phyloP scores from a whole-genome alignment of 2,113 vertebrate genomes.

The Columbina picui region DNA sequence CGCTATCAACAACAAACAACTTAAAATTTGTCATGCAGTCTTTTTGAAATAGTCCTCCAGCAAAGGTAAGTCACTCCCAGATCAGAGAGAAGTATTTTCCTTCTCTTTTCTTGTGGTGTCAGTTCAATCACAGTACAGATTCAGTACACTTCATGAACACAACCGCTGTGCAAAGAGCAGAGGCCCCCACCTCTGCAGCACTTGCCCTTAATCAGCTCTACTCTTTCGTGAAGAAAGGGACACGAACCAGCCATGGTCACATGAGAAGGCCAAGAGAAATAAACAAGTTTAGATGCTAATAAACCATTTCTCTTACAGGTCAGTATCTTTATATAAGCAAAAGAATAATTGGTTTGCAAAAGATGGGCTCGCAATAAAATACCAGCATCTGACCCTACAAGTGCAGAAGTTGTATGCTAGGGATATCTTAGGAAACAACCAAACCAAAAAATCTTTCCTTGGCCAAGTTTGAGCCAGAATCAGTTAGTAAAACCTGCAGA shows the following conservation, averaged over 20 bases:
- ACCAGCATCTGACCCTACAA: background rate
- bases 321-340: background rate
- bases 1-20: background rate
- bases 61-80: background rate
- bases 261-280: background rate
- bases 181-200: background rate
- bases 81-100: background rate
- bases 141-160: accelerated
- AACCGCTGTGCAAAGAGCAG: background rate
- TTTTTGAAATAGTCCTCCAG: background rate
- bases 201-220: background rate
- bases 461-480: background rate
- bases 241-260: background rate
- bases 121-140: background rate
- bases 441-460: background rate
- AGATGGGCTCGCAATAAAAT: background rate
- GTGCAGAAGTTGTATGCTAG: background rate
- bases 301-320: background rate
- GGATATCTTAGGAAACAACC: background rate
- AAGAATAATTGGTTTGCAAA: background rate
- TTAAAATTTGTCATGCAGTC: background rate
- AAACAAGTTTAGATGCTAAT: background rate
- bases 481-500: background rate
- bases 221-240: background rate
- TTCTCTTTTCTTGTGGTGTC: background rate